A percentile compares a stretch with the other conserved stretches of the same genome.
phyloP scores from a whole-genome alignment of 2,113 vertebrate genomes.

The Ctenomys sociabilis region DNA sequence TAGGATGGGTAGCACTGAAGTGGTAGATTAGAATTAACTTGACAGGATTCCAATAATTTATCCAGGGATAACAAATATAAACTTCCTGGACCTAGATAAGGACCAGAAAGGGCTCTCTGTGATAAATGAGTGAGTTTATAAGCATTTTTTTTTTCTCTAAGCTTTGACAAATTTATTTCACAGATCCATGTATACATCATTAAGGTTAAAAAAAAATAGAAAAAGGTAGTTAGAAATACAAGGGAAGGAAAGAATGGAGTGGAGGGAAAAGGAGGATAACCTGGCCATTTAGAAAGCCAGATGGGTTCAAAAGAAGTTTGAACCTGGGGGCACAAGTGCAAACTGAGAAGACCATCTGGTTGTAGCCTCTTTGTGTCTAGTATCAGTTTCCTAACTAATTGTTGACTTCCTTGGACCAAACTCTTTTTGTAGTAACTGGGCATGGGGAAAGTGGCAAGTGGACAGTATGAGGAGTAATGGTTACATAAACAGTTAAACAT shows the following conservation, averaged over 20 bases:
- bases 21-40: no score
- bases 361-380: no score
- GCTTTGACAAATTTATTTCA: conserved; percentile 13
- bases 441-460: neutral
- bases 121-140: neutral
- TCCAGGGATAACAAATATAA: no score
- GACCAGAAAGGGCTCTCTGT: no score
- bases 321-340: neutral
- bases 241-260: neutral
- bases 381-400: neutral
- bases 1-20: no score
- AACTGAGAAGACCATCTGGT: neutral
- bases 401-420: neutral
- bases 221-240: neutral
- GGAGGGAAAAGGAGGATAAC: neutral
- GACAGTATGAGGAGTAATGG: neutral
- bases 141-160: neutral
- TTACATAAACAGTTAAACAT: neutral
- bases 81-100: no score
- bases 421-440: neutral
- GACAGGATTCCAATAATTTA: no score
- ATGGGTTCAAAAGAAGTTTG: neutral
- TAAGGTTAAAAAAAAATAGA: no score
- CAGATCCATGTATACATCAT: neutral
- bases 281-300: neutral